Conservation (phyloP, 2,797 vertebrate genomes). For the Melanotaenia maccullochi region DNA sequence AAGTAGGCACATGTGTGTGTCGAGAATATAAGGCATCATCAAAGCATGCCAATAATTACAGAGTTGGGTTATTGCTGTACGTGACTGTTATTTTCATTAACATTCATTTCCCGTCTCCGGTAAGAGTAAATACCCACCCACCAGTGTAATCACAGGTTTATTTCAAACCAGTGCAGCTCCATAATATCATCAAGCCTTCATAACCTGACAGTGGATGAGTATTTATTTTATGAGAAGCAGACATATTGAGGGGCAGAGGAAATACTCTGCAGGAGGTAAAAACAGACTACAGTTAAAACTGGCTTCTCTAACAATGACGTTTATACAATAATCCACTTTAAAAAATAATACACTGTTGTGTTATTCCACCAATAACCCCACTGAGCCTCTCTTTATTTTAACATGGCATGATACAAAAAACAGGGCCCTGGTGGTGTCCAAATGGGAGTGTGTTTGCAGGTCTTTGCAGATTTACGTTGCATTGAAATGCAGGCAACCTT, state of each 20-base stretch:
- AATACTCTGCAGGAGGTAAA: slow-evolving; percentile 29
- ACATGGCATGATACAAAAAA: slow-evolving; percentile 52
- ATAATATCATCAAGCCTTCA: slow-evolving; percentile 84
- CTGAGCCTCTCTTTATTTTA: slow-evolving; percentile 19
- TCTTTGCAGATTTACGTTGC: slow-evolving; percentile 77
- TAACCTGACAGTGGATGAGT: slow-evolving; percentile 57
- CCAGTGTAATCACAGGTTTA: slow-evolving; percentile 92
- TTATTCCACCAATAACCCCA: slow-evolving; percentile 33
- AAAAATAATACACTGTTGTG: slow-evolving; percentile 4
- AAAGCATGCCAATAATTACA: slow-evolving; percentile 86
- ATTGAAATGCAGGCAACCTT: slow-evolving; percentile 82
- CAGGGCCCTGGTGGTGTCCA: slow-evolving; percentile 58
- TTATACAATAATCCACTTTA: slow-evolving; percentile 8
- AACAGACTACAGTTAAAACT: slow-evolving; percentile 39
- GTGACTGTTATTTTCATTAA: slow-evolving; percentile 93
- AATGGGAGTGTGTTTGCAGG: slow-evolving; percentile 63
- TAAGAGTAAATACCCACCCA: slow-evolving; percentile 88
- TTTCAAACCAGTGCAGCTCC: slow-evolving; percentile 85
- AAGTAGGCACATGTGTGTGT: slow-evolving; percentile 63
- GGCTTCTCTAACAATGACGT: slow-evolving; percentile 14
- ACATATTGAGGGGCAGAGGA: slow-evolving; percentile 29
- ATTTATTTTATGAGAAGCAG: slow-evolving; percentile 64
- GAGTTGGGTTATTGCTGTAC: slow-evolving; percentile 84
- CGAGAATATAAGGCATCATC: slow-evolving; percentile 73
- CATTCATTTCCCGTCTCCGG: slow-evolving; percentile 90